Base-by-base conservation (phyloP, 2,888 invertebrate species). In the Limnephilus auricula region DNA sequence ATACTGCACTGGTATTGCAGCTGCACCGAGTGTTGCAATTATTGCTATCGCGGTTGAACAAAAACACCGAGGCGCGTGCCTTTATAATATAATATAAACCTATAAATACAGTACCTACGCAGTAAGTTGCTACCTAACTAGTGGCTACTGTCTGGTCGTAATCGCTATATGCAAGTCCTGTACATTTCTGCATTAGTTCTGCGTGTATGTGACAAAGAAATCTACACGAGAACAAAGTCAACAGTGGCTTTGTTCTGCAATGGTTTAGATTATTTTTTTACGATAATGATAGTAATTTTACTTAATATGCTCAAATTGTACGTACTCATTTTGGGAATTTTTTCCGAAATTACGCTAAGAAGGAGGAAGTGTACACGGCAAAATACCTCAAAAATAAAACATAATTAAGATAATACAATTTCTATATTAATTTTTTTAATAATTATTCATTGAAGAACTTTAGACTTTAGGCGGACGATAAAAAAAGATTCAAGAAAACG, bases 1-100 rank as follows among this genome's bases (percentile, higher is more conserved):
- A 25, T 65, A 65, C 65, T n/a, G 65, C 65, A 65, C 65, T 65
- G 65, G 25, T 9, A 65, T 9, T 37, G 32, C 82, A 82, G 82
- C 82, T 82, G 82, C 82, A 82, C 34, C 18, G 0, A 25, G 82
- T 82, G 82, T 82, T 82, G 82, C 82, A 82, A 82, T 82, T 32
- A 82, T 82, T 32, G 25, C 34, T 32, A 18, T 34, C 32, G 15
- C 32, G 82, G 82, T 32, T 25, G 82, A 25, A 80, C 82, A 32
- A 32, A 31, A 82, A 32, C 82, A 82, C 15, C 15, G 82, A 18
- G 15, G 82, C 82, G 82, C 82, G 82, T 82, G 82, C 25, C 82
- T 82, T 25, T 82, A 32, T 82, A 32, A 25, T 82, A 32, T 82
- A 32, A 25, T 18, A 34, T 25, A 34, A 32, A 82, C 18, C 15